Evolutionary conservation across 1,140 invertebrate genomes (phyloP).

Genomic region (Radopholus similis): DNA sequence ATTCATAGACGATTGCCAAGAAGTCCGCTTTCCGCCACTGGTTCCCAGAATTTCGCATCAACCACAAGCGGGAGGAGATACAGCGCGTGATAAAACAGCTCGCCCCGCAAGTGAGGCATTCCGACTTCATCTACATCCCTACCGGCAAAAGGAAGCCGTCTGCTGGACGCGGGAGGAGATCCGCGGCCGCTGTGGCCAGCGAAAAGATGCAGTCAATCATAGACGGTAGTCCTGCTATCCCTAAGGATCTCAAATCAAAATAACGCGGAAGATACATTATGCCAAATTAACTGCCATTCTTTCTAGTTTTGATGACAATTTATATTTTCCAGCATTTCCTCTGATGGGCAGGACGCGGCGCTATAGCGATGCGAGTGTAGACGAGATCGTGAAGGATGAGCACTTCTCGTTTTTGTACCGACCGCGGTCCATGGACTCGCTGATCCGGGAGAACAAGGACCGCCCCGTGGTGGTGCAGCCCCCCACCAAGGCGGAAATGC

Average conservation of each 20-base stretch:
- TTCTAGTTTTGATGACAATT: neutral
- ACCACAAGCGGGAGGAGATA: slow-evolving; percentile 35
- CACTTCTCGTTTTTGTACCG: slow-evolving; percentile 11
- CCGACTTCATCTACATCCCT: slow-evolving; percentile 17
- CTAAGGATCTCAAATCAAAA: no score
- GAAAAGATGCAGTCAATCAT: slow-evolving; percentile 7
- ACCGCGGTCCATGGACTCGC: slow-evolving; percentile 11
- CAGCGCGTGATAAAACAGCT: slow-evolving; percentile 19
- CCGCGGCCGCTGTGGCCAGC: neutral
- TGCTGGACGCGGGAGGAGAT: no score
- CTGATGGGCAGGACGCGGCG: slow-evolving; percentile 11
- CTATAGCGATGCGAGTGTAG: slow-evolving; percentile 9
- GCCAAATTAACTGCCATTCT: no score
- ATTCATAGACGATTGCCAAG: slow-evolving; percentile 1
- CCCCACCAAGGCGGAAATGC: slow-evolving; percentile 10
- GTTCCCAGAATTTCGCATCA: slow-evolving; percentile 30
- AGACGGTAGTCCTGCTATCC: neutral
- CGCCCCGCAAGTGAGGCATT: slow-evolving; percentile 15
- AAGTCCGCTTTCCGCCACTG: slow-evolving; percentile 14
- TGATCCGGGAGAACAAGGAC: slow-evolving; percentile 8
- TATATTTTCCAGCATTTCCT: neutral
- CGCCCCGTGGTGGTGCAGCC: slow-evolving; percentile 13
- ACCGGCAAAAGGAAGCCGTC: slow-evolving; percentile 1
- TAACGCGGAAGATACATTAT: no score
- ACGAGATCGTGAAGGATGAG: neutral